Percentiles rank a stretch among this genome's conserved stretches.
Conservation (phyloP, 2,797 vertebrate genomes). For the Phrynocephalus forsythii region DNA sequence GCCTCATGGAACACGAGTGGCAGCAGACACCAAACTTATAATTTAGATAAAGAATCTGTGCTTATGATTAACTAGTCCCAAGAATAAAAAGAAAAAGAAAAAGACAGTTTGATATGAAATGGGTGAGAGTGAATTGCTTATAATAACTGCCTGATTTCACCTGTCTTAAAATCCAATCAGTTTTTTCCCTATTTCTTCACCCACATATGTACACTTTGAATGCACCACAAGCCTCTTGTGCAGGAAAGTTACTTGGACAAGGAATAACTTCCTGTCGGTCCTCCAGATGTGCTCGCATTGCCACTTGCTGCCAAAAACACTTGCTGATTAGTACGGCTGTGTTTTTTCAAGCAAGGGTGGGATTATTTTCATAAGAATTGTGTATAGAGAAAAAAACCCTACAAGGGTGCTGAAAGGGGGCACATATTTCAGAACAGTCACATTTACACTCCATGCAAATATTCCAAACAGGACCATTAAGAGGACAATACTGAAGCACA, state of each 20-base stretch:
- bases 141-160: not conserved
- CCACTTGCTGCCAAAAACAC: conserved; percentile 47
- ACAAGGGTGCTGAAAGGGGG: conserved; percentile 49
- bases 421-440: conserved; percentile 50
- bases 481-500: not conserved
- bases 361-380: conserved; percentile 47
- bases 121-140: conserved; percentile 33
- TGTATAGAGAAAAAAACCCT: conserved; percentile 24
- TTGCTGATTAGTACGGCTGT: conserved; percentile 50
- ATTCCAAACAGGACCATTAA: not conserved
- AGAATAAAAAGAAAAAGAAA: not conserved
- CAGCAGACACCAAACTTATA: conserved; percentile 10
- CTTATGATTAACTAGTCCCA: conserved; percentile 23
- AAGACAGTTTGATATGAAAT: conserved; percentile 26
- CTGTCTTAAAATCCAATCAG: not conserved
- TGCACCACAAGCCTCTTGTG: conserved; percentile 1
- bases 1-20: conserved; percentile 13
- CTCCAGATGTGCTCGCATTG: conserved; percentile 39
- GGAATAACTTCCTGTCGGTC: conserved; percentile 44
- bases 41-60: not conserved
- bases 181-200: not conserved
- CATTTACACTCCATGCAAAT: conserved; percentile 50
- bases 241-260: conserved; percentile 17
- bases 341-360: conserved; percentile 54
- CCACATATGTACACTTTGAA: not conserved